These are phyloP conservation scores for Brachionus paranguensis DNA, from an alignment of 1,140 invertebrate genomes.

Conservation along the genomic window DNA sequence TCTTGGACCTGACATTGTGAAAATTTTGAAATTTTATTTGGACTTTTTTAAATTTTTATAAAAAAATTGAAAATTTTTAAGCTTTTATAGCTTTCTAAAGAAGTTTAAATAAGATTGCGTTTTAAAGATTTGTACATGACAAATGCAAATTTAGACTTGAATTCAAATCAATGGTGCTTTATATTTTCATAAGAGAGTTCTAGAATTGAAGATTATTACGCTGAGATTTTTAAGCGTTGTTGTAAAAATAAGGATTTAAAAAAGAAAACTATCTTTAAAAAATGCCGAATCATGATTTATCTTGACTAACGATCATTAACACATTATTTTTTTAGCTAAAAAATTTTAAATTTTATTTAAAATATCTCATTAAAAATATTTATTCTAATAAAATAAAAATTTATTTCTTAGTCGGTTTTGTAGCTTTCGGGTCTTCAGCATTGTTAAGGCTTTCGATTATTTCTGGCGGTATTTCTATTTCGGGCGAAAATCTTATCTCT, in stretches of 20 bases:
- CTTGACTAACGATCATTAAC: not conserved
- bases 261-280: not conserved
- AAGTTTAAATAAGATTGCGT: not conserved
- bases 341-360: not conserved
- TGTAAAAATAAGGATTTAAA: not conserved
- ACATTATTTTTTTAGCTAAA: not conserved
- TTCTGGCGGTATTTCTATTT: not conserved
- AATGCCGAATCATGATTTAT: not conserved
- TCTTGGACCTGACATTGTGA: constrained; percentile 7
- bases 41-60: not conserved
- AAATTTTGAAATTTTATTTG: not conserved
- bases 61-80: not conserved
- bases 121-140: not conserved
- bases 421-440: not conserved
- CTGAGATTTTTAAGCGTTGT: not conserved
- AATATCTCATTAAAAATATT: not conserved
- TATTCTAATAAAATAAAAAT: not conserved
- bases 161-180: not conserved
- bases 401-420: not conserved
- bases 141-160: not conserved
- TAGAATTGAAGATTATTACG: not conserved
- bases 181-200: not conserved
- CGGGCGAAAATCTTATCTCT: not conserved
- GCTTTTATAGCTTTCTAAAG: not conserved
- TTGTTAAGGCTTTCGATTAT: not conserved